phyloP scores from a whole-genome alignment of 2,113 vertebrate species.

The Pygoscelis antarcticus region DNA sequence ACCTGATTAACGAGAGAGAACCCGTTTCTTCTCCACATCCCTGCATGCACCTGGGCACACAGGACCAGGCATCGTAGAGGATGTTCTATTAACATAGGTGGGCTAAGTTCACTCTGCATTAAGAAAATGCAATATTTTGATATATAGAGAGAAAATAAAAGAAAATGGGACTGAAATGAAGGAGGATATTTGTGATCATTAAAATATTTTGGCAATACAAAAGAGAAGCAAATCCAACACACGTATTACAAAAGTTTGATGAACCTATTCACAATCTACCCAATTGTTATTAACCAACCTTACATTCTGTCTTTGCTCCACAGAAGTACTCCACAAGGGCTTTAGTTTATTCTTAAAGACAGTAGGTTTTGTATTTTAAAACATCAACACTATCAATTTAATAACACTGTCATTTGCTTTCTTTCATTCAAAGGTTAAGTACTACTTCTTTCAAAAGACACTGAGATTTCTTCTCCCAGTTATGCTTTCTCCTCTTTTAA shows the following conservation, averaged over 20 bases:
- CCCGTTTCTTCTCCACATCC: slow-evolving; percentile 98
- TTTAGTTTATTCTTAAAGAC: background rate
- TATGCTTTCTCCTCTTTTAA: background rate
- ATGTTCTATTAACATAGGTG: slow-evolving; percentile 93
- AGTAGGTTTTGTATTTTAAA: background rate
- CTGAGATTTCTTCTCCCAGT: background rate
- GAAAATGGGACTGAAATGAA: background rate
- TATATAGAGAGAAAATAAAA: background rate
- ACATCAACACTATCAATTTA: background rate
- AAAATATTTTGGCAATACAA: background rate
- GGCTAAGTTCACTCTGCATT: slow-evolving; percentile 91
- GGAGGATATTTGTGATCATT: background rate
- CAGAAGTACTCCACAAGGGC: background rate
- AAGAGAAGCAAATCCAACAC: background rate
- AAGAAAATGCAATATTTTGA: slow-evolving; percentile 11
- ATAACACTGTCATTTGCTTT: background rate
- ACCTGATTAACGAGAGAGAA: slow-evolving; percentile 98
- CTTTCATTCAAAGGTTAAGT: background rate
- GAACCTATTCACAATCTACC: background rate
- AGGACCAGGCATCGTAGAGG: slow-evolving; percentile 93
- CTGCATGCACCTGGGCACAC: slow-evolving; percentile 97
- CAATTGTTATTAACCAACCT: background rate
- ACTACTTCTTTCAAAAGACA: background rate
- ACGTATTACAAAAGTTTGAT: background rate
- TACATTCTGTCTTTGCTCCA: background rate